A percentile compares a stretch with the other conserved stretches of the same genome.
phyloP scores from a whole-genome alignment of 2,113 vertebrate genomes.

The Xiphias gladius region DNA sequence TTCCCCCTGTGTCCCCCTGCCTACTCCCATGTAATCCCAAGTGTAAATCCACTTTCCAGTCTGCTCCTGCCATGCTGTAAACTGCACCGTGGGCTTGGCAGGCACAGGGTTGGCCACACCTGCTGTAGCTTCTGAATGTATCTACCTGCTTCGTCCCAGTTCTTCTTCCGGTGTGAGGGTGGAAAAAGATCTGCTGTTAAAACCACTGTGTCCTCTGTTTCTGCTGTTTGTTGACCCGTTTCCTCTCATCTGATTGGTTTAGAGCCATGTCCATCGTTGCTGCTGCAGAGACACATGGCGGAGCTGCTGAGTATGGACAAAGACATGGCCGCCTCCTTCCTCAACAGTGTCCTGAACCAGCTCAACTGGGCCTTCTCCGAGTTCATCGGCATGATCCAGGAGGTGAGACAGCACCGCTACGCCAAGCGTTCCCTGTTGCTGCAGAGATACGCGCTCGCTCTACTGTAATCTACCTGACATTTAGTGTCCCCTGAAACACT shows the following conservation, averaged over 20 bases:
- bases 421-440: too few relatives aligned
- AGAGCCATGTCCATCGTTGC: conserved; percentile 96
- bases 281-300: conserved; percentile 97
- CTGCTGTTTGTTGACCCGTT: conserved; percentile 18
- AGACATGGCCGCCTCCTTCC: conserved; percentile 96
- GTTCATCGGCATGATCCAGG: conserved; percentile 99
- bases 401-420: conserved; percentile 84
- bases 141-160: not conserved
- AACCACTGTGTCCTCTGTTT: too few relatives aligned
- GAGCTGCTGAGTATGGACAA: conserved; percentile 91
- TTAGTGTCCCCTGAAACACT: too few relatives aligned
- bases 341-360: conserved; percentile 99
- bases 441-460: too few relatives aligned
- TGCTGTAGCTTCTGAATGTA: not conserved
- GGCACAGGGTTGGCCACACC: too few relatives aligned
- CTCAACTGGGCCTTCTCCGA: conserved; percentile 99
- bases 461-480: too few relatives aligned
- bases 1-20: too few relatives aligned
- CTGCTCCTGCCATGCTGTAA: too few relatives aligned
- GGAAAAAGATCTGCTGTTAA: not conserved
- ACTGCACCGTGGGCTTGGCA: too few relatives aligned
- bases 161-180: not conserved
- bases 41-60: too few relatives aligned
- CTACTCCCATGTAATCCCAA: too few relatives aligned
- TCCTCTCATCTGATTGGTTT: conserved; percentile 65